phyloP scores from a whole-genome alignment of 1,140 invertebrate species.

The Araneus ventricosus region DNA sequence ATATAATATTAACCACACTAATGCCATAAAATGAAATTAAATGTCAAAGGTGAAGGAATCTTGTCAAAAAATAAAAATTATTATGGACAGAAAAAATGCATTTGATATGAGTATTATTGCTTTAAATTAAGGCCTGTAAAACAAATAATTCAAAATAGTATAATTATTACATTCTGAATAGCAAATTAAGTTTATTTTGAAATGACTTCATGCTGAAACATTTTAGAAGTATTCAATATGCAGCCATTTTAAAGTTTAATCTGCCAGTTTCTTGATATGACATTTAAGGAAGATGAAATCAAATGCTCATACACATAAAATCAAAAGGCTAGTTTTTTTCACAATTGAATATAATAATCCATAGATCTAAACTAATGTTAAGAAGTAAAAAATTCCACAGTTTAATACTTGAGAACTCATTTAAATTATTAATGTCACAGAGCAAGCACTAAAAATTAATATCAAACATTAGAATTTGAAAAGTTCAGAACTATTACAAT shows the following conservation, averaged over 20 bases:
- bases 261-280: not conserved
- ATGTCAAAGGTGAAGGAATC: not conserved
- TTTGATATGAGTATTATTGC: not conserved
- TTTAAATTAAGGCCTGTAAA: not conserved
- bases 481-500: too few species aligned
- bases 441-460: too few species aligned
- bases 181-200: not conserved
- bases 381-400: too few species aligned
- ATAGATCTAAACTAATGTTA: too few species aligned
- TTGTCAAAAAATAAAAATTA: not conserved
- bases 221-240: not conserved
- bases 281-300: not conserved
- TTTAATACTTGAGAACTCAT: too few species aligned
- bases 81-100: not conserved
- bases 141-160: not conserved
- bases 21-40: not conserved
- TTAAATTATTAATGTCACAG: too few species aligned
- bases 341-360: too few species aligned
- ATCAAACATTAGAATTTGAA: too few species aligned
- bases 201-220: not conserved
- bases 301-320: not conserved
- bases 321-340: too few species aligned
- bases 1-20: not conserved
- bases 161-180: not conserved
- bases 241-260: not conserved